Conservation (phyloP, 2,888 invertebrate species). For the Synanthedon vespiformis region DNA sequence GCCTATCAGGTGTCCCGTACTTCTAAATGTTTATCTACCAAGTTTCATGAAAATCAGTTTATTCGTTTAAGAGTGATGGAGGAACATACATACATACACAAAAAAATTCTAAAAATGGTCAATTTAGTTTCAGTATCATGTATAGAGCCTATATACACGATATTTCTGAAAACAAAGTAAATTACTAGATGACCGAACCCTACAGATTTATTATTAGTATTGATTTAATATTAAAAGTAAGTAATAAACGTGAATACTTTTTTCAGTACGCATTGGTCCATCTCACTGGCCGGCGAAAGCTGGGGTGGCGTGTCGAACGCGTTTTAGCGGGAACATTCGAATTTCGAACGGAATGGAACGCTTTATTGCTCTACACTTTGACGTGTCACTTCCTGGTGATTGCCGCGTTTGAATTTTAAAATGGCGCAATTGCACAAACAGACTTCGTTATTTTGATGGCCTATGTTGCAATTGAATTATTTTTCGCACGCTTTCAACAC, state of each 20-base stretch:
- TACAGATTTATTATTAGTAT: too few species aligned
- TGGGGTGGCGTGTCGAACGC: not conserved
- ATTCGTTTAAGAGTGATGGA: too few species aligned
- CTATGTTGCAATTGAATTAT: not conserved
- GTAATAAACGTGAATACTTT: not conserved
- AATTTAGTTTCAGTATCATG: too few species aligned
- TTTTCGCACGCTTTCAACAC: too few species aligned
- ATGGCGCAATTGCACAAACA: slow-evolving; percentile 30
- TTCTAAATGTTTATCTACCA: too few species aligned
- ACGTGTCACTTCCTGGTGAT: slow-evolving; percentile 27
- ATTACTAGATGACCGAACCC: too few species aligned
- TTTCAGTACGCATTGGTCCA: not conserved
- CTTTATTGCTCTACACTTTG: slow-evolving; percentile 40
- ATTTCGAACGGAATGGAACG: slow-evolving; percentile 22
- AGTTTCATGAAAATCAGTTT: too few species aligned
- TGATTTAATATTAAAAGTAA: not conserved
- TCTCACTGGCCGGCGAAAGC: not conserved
- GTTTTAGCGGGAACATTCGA: slow-evolving; percentile 17
- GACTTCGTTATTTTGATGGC: slow-evolving; percentile 23
- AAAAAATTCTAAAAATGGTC: too few species aligned
- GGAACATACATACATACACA: too few species aligned
- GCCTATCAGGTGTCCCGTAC: too few species aligned
- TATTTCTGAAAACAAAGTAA: too few species aligned
- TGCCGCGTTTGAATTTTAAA: slow-evolving; percentile 31
- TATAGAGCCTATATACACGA: too few species aligned